A percentile compares a stretch with the other conserved stretches of the same genome.
These are phyloP conservation scores for Nipponia nippon DNA, from an alignment of 2,113 vertebrate species.

Conservation along the genomic window DNA sequence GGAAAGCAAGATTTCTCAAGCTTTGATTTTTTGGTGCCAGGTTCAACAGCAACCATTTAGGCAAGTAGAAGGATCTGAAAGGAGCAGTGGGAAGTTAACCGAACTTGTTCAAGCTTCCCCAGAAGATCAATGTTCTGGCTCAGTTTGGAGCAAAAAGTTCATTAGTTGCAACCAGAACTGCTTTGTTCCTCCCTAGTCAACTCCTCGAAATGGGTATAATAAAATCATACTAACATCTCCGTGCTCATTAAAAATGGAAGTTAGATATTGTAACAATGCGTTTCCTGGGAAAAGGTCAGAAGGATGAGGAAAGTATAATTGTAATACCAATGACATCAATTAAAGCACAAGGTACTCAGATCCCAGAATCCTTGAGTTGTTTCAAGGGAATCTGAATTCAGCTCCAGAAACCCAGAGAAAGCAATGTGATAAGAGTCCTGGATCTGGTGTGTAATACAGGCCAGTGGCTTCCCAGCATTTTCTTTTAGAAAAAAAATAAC, in stretches of 20 bases:
- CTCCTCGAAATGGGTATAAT: neutral
- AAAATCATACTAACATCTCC: neutral
- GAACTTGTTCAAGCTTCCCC: neutral
- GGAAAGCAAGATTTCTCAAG: neutral
- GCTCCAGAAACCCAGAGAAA: neutral
- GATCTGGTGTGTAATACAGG: neutral
- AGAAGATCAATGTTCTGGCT: neutral
- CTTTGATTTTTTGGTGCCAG: neutral
- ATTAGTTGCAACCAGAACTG: neutral
- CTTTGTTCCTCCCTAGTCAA: neutral
- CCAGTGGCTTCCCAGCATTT: neutral
- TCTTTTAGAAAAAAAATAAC: neutral
- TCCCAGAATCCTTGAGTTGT: neutral
- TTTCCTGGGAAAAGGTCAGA: neutral
- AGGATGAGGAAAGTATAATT: neutral
- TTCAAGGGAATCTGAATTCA: neutral
- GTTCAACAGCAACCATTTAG: neutral
- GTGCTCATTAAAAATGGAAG: neutral
- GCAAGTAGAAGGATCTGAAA: neutral
- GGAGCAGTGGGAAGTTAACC: neutral
- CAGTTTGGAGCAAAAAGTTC: neutral
- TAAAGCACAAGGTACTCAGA: neutral
- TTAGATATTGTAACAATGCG: neutral
- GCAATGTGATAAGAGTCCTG: neutral
- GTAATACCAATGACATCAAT: neutral